These are phyloP conservation scores for Cebidichthys violaceus DNA, from an alignment of 2,113 vertebrate species.

Conservation along the genomic window DNA sequence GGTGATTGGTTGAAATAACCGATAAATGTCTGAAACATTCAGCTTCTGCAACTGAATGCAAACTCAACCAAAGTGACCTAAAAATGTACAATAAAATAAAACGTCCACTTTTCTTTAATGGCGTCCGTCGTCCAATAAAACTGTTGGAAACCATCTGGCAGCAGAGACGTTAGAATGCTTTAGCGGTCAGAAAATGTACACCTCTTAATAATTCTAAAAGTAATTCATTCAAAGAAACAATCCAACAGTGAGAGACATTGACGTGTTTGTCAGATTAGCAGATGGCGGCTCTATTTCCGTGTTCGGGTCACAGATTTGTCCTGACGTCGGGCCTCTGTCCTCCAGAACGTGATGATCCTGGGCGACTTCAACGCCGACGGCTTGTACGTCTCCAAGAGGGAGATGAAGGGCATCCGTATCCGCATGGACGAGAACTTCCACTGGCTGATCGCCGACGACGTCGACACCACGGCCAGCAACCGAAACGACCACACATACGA, in stretches of 20 bases:
- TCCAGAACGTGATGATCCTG: conserved; percentile 83
- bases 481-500: conserved; percentile 80
- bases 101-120: too few relatives aligned
- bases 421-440: conserved; percentile 78
- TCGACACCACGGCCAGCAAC: conserved; percentile 80
- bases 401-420: conserved; percentile 79
- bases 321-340: not conserved
- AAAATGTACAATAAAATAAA: too few relatives aligned
- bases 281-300: not conserved
- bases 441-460: conserved; percentile 83
- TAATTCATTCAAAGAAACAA: not conserved
- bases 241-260: not conserved
- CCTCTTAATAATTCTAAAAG: too few relatives aligned
- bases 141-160: too few relatives aligned
- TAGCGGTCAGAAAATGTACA: too few relatives aligned
- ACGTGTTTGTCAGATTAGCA: not conserved
- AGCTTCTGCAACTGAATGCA: too few relatives aligned
- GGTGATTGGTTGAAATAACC: not conserved
- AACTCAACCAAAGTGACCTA: too few relatives aligned
- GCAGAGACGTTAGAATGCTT: too few relatives aligned
- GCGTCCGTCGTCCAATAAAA: too few relatives aligned
- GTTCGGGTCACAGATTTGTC: not conserved
- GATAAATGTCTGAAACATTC: not conserved
- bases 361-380: conserved; percentile 85
- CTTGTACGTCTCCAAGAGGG: conserved; percentile 69